These are phyloP conservation scores for Australoheros scitulus DNA, from an alignment of 2,113 vertebrate species.

Conservation along the genomic window DNA sequence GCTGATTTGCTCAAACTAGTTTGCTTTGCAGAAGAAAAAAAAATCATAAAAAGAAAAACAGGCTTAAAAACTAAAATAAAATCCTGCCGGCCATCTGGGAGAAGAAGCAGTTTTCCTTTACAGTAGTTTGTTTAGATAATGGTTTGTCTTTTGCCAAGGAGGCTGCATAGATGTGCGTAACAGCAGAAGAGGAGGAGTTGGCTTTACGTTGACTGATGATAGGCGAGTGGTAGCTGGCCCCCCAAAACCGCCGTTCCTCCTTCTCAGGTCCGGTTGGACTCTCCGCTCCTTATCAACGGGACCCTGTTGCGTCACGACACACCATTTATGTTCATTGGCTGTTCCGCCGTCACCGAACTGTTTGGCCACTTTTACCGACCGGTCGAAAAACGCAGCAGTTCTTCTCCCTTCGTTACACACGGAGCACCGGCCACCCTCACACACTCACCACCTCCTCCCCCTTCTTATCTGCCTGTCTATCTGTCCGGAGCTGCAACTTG, in stretches of 20 bases:
- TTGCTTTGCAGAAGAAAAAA: slow-evolving; percentile 16
- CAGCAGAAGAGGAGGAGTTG: slow-evolving; percentile 81
- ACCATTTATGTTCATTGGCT: slow-evolving; percentile 87
- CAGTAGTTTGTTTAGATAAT: slow-evolving; percentile 45
- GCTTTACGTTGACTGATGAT: slow-evolving; percentile 82
- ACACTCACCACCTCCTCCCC: neutral
- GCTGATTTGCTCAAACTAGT: slow-evolving; percentile 42
- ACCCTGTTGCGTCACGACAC: slow-evolving; percentile 90
- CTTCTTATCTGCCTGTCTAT: neutral
- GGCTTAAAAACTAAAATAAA: slow-evolving; percentile 25
- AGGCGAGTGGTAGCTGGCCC: slow-evolving; percentile 78
- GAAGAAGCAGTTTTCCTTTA: slow-evolving; percentile 56
- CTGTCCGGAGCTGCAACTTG: slow-evolving; percentile 12
- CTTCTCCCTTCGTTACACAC: slow-evolving; percentile 25
- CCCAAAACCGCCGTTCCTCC: slow-evolving; percentile 80
- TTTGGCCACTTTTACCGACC: slow-evolving; percentile 67
- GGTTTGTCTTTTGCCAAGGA: slow-evolving; percentile 66
- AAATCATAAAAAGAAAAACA: slow-evolving; percentile 9
- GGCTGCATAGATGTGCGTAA: slow-evolving; percentile 76
- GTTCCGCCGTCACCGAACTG: slow-evolving; percentile 72
- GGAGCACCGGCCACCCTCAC: slow-evolving; percentile 20
- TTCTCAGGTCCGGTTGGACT: slow-evolving; percentile 84
- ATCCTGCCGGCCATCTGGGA: slow-evolving; percentile 54
- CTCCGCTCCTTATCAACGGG: slow-evolving; percentile 96
- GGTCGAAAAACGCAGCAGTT: slow-evolving; percentile 13